Base-by-base conservation (phyloP, 1,140 invertebrate species). In the Neotoxoptera formosana region DNA sequence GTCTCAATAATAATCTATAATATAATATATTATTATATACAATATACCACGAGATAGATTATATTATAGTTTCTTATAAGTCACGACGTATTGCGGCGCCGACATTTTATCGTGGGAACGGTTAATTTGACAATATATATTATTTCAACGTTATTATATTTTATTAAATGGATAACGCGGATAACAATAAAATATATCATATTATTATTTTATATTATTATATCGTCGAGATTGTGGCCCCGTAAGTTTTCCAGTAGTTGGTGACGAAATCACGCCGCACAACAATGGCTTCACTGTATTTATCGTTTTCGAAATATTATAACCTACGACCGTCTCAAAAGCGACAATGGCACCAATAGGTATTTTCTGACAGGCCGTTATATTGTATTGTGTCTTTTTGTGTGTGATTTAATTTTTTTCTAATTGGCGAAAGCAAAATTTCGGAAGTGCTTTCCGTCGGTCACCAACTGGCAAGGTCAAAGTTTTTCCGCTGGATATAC, bases 391-490 rank as follows among this genome's bases (percentile, higher is more conserved):
- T 76, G n/a, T 76, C 21, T 48, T 45, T 86, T 86, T n/a, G 7
- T 86, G 7, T 86, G 14, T n/a, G 36, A 45, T 84, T 84, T 36
- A 11, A 11, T 45, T 23, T 88, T 51, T 88, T 34, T 34, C 34
- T 36, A 89, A 89, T 89, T 89, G 87, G 87, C 21, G 87, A 89
- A 89, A 89, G 48, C 20, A 9, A 36, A 89, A 53, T 89, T 45
- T 89, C 6, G n/a, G 47, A 34, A 89, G 20, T 47, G 9, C n/a
- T n/a, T 89, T 89, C 4, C 34, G 20, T 9, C 34, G 9, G 20
- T 89, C n/a, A 51, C n/a, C 4, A 51, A 48, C 14, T 4, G 2
- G 41, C n/a, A 23, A 89, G 34, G 48, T 53, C 48, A 34, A 53
- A 89, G 8, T 53, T 53, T 89, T 88, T 34, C 17, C 0, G 7